Conservation (phyloP, 2,888 invertebrate species). For the Trachelus tabidus region DNA sequence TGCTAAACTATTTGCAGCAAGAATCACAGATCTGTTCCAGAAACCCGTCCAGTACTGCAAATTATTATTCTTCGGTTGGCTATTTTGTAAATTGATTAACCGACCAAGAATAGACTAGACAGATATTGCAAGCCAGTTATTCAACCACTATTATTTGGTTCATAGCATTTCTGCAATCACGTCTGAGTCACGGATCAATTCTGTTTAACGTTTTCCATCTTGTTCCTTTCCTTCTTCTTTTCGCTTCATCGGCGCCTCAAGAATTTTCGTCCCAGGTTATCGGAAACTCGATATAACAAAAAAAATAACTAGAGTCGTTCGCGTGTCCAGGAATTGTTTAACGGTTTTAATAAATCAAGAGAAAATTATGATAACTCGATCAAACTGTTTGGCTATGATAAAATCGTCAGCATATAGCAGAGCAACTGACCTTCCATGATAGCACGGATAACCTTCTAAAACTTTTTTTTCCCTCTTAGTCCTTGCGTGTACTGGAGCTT, state of each 20-base stretch:
- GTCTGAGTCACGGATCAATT: background rate
- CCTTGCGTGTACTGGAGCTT: too few relatives aligned
- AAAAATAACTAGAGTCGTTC: conserved; percentile 8
- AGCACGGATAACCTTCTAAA: background rate
- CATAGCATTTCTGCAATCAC: background rate
- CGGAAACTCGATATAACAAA: background rate
- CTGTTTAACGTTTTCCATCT: background rate
- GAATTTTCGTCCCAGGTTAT: background rate
- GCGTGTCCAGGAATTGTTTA: background rate
- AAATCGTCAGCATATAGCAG: background rate
- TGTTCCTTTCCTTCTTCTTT: background rate
- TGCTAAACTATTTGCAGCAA: background rate
- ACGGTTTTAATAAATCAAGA: background rate
- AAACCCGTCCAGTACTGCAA: background rate
- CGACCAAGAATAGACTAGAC: background rate
- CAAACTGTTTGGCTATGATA: background rate
- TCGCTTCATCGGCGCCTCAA: background rate
- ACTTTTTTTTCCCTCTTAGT: too few relatives aligned
- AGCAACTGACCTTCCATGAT: background rate
- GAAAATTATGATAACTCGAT: background rate
- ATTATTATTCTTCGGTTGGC: background rate
- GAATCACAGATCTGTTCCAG: background rate
- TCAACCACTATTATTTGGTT: background rate
- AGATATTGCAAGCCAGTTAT: background rate
- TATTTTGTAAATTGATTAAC: background rate